These are phyloP conservation scores for Stomatorhinus ivindoensis DNA, from an alignment of 2,113 vertebrate species.

Conservation along the genomic window DNA sequence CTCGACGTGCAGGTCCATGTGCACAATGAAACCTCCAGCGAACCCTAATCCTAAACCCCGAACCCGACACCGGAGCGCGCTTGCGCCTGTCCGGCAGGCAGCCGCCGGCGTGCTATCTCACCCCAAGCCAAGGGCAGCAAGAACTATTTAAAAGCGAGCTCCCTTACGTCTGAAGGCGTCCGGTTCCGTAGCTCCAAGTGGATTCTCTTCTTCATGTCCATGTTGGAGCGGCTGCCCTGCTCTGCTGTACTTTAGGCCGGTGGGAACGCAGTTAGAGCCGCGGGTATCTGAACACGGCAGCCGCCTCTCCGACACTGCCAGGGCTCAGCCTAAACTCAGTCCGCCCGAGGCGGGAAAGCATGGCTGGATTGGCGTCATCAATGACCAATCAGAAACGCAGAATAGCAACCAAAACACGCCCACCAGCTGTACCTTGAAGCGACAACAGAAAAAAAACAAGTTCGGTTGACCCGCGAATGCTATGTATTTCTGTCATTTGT, in stretches of 20 bases:
- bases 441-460: neutral
- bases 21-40: neutral
- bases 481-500: neutral
- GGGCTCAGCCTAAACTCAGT: conserved; percentile 88
- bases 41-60: neutral
- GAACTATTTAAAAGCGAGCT: conserved; percentile 18
- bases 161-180: conserved; percentile 92
- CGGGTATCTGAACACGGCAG: conserved; percentile 70
- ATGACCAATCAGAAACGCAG: conserved; percentile 46
- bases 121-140: neutral
- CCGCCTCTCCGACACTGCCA: conserved; percentile 78
- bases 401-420: neutral
- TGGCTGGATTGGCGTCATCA: conserved; percentile 65
- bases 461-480: neutral
- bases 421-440: neutral
- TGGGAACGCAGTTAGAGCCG: conserved; percentile 56
- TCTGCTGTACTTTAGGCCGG: conserved; percentile 43
- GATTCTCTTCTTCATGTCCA: conserved; percentile 97
- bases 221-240: conserved; percentile 46
- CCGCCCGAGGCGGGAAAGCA: conserved; percentile 70
- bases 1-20: neutral
- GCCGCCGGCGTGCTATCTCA: neutral
- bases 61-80: neutral
- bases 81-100: neutral
- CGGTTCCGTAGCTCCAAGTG: conserved; percentile 95